These are phyloP conservation scores for Aspiorhynchus laticeps DNA, from an alignment of 2,113 vertebrate genomes.

Conservation along the genomic window DNA sequence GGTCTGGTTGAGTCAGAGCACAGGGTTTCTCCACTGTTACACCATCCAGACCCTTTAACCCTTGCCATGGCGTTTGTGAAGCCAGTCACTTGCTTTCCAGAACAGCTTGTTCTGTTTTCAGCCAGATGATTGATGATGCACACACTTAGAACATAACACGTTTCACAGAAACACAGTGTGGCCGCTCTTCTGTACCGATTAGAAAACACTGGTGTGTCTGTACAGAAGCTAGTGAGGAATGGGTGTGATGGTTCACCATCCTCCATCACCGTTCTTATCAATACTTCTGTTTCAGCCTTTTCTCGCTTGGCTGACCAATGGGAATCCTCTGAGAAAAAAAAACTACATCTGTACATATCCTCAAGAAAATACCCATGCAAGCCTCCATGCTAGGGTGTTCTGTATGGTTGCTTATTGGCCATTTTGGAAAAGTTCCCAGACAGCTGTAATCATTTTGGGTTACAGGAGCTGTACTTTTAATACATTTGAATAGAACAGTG, in stretches of 20 bases:
- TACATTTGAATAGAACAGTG: no score
- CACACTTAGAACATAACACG: constrained; percentile 5
- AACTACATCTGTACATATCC: not conserved
- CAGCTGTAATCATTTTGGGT: no score
- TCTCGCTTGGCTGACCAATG: not conserved
- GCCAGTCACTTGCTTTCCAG: not conserved
- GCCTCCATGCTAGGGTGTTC: not conserved
- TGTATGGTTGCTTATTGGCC: not conserved
- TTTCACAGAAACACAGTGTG: not conserved
- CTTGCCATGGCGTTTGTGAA: not conserved
- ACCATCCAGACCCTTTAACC: constrained; percentile 37
- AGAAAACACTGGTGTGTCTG: not conserved
- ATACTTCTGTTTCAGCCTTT: not conserved
- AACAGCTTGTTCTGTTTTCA: not conserved
- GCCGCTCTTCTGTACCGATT: not conserved
- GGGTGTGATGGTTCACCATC: not conserved
- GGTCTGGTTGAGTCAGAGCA: not conserved
- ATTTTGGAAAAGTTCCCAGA: no score
- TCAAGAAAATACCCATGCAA: not conserved
- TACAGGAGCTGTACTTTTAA: no score
- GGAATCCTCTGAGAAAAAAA: not conserved
- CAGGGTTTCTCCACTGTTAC: constrained; percentile 46
- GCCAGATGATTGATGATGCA: not conserved
- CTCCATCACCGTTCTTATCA: not conserved
- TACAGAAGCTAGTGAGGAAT: constrained; percentile 9